These are phyloP conservation scores for Oryzias curvinotus DNA, from an alignment of 2,113 vertebrate species.

Conservation along the genomic window DNA sequence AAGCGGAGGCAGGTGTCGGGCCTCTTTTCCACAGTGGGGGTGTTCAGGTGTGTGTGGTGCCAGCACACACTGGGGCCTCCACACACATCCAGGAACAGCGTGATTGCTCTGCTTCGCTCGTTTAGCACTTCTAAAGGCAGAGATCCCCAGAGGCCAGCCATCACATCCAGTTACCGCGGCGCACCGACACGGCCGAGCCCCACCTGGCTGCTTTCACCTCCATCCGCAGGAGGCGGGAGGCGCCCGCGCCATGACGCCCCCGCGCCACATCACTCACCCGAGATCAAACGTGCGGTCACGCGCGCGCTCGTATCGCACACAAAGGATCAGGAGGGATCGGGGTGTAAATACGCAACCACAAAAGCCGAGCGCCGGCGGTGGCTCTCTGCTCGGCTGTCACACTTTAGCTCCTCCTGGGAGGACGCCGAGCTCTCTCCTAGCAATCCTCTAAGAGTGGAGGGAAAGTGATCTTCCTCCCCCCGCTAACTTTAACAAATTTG, in stretches of 20 bases:
- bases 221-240: conserved; percentile 60
- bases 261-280: conserved; percentile 27
- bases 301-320: conserved; percentile 28
- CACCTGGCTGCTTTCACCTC: conserved; percentile 68
- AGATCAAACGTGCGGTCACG: conserved; percentile 54
- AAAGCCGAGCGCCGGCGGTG: background rate
- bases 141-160: conserved; percentile 67
- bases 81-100: conserved; percentile 39
- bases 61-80: background rate
- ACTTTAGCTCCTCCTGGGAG: conserved; percentile 8
- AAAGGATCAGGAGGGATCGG: conserved; percentile 42
- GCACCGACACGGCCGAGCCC: conserved; percentile 57
- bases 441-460: conserved; percentile 7
- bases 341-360: conserved; percentile 24
- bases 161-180: conserved; percentile 73
- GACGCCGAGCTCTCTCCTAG: conserved; percentile 23
- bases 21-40: too few species aligned
- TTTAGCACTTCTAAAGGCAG: conserved; percentile 71
- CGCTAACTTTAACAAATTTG: conserved; percentile 41
- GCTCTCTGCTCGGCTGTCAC: conserved; percentile 1
- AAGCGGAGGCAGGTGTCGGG: too few species aligned
- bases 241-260: conserved; percentile 32
- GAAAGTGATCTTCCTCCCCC: conserved; percentile 3
- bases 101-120: conserved; percentile 70
- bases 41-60: too few species aligned